These are phyloP conservation scores for Polypterus bichir DNA, from an alignment of 2,113 vertebrate genomes.

Conservation along the genomic window DNA sequence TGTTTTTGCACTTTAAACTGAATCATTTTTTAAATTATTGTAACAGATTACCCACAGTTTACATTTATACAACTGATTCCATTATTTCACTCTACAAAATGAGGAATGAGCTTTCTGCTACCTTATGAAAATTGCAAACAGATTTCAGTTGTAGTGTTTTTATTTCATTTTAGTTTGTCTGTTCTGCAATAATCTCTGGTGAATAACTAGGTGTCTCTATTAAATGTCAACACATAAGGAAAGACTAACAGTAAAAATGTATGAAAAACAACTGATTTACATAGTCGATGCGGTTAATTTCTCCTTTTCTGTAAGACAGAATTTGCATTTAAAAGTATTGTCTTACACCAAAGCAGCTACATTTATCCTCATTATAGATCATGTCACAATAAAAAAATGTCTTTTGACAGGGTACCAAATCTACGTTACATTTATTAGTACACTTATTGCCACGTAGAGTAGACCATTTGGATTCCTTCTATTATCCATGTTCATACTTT, in stretches of 20 bases:
- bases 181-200: too few relatives aligned
- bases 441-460: not conserved
- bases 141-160: too few relatives aligned
- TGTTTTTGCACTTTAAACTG: too few relatives aligned
- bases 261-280: not conserved
- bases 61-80: too few relatives aligned
- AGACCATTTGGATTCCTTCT: not conserved
- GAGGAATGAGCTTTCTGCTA: too few relatives aligned
- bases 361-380: constrained; percentile 4
- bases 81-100: too few relatives aligned
- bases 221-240: not conserved
- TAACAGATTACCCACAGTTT: too few relatives aligned
- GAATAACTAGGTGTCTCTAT: not conserved
- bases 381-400: not conserved
- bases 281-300: not conserved
- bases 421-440: not conserved
- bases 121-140: too few relatives aligned
- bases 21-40: too few relatives aligned
- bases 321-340: not conserved
- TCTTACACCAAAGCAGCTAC: not conserved
- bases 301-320: not conserved
- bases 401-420: not conserved
- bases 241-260: not conserved
- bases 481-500: not conserved
- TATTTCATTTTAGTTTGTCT: too few relatives aligned